phyloP scores from a whole-genome alignment of 2,888 invertebrate species.

The Griposia aprilina region DNA sequence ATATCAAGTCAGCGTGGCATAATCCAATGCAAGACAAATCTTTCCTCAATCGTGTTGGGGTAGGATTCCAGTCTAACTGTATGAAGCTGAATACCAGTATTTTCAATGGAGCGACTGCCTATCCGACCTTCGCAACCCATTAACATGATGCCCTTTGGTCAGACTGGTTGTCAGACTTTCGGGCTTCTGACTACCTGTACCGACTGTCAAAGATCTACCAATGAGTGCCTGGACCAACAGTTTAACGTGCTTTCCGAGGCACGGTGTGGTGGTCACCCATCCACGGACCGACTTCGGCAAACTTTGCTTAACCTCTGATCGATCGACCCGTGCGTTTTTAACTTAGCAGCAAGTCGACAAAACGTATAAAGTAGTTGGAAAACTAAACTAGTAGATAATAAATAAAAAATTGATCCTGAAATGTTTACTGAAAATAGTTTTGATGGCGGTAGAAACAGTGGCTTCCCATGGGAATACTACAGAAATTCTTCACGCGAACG shows the following conservation, averaged over 20 bases:
- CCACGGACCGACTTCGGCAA: background rate
- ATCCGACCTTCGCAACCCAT: background rate
- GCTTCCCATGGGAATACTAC: background rate
- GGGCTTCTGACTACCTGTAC: background rate
- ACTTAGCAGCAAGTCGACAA: background rate
- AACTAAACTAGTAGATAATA: conserved; percentile 7
- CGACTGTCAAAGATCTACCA: background rate
- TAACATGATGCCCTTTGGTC: background rate
- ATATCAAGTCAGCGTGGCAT: background rate
- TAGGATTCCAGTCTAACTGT: background rate
- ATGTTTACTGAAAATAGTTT: conserved; percentile 25
- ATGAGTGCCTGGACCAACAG: too few relatives aligned
- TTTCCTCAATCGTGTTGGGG: background rate
- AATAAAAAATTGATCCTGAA: conserved; percentile 14
- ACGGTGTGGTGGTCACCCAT: background rate
- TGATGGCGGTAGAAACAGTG: conserved; percentile 15
- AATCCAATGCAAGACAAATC: background rate
- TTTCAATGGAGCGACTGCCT: background rate
- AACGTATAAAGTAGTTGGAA: conserved; percentile 7
- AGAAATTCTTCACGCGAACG: background rate
- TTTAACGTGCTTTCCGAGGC: background rate
- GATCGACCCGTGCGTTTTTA: background rate
- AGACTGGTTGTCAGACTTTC: background rate
- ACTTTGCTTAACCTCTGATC: background rate
- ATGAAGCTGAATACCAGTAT: background rate